Percentiles rank a stretch among this genome's conserved stretches.
Evolutionary conservation across 2,888 invertebrate species (phyloP).

Genomic region (Macaria notata): DNA sequence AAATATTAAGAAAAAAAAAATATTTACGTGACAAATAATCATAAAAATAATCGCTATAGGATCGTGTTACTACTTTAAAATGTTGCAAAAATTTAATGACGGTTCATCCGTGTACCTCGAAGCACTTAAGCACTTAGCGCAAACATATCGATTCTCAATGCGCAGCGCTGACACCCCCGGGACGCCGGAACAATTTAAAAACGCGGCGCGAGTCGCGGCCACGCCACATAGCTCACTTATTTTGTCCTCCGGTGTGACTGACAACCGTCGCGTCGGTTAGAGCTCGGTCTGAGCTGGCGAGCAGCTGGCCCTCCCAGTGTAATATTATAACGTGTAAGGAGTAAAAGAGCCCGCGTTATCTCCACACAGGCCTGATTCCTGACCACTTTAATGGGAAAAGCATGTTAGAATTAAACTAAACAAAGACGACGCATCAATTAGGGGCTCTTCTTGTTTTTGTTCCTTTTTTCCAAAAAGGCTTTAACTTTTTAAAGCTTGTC

Average conservation of each 20-base stretch:
- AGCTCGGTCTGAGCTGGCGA: slow-evolving; percentile 65
- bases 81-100: slow-evolving; percentile 41
- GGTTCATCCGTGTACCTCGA: slow-evolving; percentile 72
- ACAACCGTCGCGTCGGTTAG: slow-evolving; percentile 53
- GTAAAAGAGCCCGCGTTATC: slow-evolving; percentile 80
- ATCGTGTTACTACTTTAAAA: slow-evolving; percentile 45
- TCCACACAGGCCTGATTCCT: slow-evolving; percentile 74
- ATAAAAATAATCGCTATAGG: no score
- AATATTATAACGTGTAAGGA: slow-evolving; percentile 80
- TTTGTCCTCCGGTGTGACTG: slow-evolving; percentile 61
- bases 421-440: slow-evolving; percentile 83
- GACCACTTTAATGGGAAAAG: slow-evolving; percentile 83
- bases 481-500: slow-evolving; percentile 76
- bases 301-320: slow-evolving; percentile 60
- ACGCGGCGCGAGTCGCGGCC: slow-evolving; percentile 53
- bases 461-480: slow-evolving; percentile 65
- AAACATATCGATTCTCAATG: slow-evolving; percentile 78
- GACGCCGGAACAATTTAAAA: slow-evolving; percentile 74
- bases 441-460: slow-evolving; percentile 67
- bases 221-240: slow-evolving; percentile 67
- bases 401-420: slow-evolving; percentile 83
- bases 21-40: no score
- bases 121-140: slow-evolving; percentile 80
- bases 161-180: slow-evolving; percentile 65
- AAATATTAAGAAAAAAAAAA: no score